Percentiles rank a stretch among this genome's conserved stretches.
Conservation (phyloP, 2,888 invertebrate genomes). For the Tetanocera ferruginea region DNA sequence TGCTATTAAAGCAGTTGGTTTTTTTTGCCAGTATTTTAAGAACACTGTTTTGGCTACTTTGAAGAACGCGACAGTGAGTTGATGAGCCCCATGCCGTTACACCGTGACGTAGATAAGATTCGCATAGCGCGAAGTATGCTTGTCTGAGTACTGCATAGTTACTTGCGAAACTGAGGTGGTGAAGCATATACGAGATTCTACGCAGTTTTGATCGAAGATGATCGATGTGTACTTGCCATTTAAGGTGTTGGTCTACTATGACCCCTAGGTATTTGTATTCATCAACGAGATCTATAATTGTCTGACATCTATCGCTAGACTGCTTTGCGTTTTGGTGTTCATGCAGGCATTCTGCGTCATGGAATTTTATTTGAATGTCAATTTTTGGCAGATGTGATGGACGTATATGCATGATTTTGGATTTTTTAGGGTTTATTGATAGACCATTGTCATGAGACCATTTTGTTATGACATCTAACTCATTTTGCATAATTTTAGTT, state of each 20-base stretch:
- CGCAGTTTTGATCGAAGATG: background rate
- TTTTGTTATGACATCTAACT: background rate
- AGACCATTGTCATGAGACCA: background rate
- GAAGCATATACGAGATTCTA: background rate
- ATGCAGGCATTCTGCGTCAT: background rate
- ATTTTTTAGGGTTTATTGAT: background rate
- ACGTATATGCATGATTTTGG: constrained; percentile 4
- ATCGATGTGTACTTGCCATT: background rate
- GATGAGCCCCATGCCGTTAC: background rate
- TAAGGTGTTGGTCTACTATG: background rate
- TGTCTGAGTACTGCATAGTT: background rate
- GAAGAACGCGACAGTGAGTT: background rate
- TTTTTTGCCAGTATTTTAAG: background rate
- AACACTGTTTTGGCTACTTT: background rate
- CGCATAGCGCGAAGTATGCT: background rate
- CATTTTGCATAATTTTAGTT: background rate
- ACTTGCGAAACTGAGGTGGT: background rate
- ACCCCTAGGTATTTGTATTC: constrained; percentile 1
- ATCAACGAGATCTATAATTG: background rate
- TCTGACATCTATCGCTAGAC: background rate
- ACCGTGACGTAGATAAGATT: background rate
- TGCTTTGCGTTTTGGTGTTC: background rate
- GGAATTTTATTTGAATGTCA: constrained; percentile 61
- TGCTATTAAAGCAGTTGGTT: background rate
- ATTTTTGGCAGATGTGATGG: background rate